phyloP scores from a whole-genome alignment of 2,797 vertebrate genomes.

The Myotis vivesi region DNA sequence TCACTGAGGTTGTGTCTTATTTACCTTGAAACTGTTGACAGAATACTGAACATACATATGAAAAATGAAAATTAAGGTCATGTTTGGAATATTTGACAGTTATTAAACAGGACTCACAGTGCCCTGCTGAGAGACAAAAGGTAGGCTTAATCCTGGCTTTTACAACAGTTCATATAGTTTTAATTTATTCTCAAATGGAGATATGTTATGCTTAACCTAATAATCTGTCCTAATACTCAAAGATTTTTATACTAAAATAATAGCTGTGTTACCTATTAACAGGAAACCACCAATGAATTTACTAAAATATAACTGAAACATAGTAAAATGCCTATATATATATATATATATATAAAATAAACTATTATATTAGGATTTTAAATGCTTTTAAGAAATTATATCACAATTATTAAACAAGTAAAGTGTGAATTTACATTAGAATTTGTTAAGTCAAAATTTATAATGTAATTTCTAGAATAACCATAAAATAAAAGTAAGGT shows the following conservation, averaged over 20 bases:
- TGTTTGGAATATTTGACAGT: neutral
- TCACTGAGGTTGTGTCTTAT: neutral
- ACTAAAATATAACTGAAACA: neutral
- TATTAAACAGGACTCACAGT: neutral
- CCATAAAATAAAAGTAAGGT: neutral
- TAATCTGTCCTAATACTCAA: neutral
- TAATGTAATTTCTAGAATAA: neutral
- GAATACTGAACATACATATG: neutral
- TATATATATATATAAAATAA: neutral
- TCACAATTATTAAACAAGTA: neutral
- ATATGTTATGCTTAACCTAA: neutral
- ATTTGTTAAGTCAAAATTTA: neutral
- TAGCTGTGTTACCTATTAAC: neutral
- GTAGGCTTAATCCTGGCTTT: neutral
- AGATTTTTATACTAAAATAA: neutral
- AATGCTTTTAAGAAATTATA: neutral
- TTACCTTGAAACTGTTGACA: neutral
- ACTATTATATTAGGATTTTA: neutral
- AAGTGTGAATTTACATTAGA: neutral
- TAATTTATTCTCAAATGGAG: neutral
- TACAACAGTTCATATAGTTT: neutral
- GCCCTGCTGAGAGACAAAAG: neutral
- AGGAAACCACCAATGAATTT: neutral
- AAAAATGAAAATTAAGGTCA: conserved; percentile 1
- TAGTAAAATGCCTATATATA: neutral